phyloP scores from a whole-genome alignment of 2,797 vertebrate species.

The Telmatherina bonti region DNA sequence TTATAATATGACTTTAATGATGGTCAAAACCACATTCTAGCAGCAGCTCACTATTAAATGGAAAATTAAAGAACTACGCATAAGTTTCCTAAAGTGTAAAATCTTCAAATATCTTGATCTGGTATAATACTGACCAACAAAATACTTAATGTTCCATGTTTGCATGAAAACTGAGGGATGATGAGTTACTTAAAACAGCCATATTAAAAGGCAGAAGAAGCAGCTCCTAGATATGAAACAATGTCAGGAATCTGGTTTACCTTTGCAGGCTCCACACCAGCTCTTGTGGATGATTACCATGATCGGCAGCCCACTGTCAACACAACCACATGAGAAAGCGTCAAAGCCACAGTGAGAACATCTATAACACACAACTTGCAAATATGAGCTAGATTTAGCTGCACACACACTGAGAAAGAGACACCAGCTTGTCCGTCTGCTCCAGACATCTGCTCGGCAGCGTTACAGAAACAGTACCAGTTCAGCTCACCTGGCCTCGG shows the following conservation, averaged over 20 bases:
- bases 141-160: neutral
- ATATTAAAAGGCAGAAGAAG: neutral
- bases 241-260: constrained; percentile 73
- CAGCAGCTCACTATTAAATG: neutral
- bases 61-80: neutral
- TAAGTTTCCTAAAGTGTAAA: too few relatives aligned
- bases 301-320: constrained; percentile 90
- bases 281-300: constrained; percentile 98
- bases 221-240: neutral
- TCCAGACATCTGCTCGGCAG: neutral
- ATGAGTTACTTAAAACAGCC: neutral
- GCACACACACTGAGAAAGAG: neutral
- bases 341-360: neutral
- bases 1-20: neutral
- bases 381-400: neutral
- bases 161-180: neutral
- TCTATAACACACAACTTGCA: neutral
- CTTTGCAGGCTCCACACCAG: constrained; percentile 99
- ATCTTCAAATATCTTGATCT: neutral
- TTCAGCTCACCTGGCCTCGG: constrained; percentile 89
- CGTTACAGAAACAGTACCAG: constrained; percentile 2
- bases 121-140: too few relatives aligned
- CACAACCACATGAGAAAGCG: constrained; percentile 44
- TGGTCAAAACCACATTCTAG: neutral
- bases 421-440: neutral